phyloP scores from a whole-genome alignment of 2,113 vertebrate genomes.

The Melanerpes formicivorus region DNA sequence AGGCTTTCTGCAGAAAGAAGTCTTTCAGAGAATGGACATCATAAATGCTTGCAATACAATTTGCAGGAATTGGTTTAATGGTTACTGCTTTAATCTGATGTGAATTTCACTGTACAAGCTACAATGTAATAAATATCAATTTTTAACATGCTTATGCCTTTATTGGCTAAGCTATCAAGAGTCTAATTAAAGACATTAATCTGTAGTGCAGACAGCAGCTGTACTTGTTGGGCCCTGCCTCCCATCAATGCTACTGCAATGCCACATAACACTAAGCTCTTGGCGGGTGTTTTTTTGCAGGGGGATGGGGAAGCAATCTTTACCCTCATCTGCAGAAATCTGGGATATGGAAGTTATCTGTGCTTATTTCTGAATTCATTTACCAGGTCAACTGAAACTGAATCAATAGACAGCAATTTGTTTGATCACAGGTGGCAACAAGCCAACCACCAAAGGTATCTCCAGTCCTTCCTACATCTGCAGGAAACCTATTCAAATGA shows the following conservation, averaged over 20 bases:
- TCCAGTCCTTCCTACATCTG: not conserved
- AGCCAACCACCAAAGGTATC: not conserved
- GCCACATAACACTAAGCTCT: not conserved
- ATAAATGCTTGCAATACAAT: not conserved
- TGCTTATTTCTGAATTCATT: not conserved
- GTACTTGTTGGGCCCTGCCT: not conserved
- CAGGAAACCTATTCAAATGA: not conserved
- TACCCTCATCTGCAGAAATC: not conserved
- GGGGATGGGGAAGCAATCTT: not conserved
- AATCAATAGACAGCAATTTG: not conserved
- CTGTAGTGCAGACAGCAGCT: slow-evolving; percentile 15
- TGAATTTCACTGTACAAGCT: not conserved
- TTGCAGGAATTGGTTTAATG: not conserved
- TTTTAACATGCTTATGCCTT: slow-evolving; percentile 36
- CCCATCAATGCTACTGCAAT: not conserved
- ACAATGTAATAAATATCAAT: slow-evolving; percentile 1
- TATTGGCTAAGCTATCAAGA: slow-evolving; percentile 18
- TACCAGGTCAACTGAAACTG: not conserved
- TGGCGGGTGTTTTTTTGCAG: not conserved
- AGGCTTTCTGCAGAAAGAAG: not conserved
- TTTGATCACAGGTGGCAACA: not conserved
- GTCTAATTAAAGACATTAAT: slow-evolving; percentile 59
- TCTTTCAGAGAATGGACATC: not conserved
- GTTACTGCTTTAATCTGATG: slow-evolving; percentile 9
- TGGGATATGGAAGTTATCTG: not conserved